Evolutionary conservation across 1,140 invertebrate genomes (phyloP), one percentile per base, ranked within the genome.

Genomic region (Apis dorsata): DNA sequence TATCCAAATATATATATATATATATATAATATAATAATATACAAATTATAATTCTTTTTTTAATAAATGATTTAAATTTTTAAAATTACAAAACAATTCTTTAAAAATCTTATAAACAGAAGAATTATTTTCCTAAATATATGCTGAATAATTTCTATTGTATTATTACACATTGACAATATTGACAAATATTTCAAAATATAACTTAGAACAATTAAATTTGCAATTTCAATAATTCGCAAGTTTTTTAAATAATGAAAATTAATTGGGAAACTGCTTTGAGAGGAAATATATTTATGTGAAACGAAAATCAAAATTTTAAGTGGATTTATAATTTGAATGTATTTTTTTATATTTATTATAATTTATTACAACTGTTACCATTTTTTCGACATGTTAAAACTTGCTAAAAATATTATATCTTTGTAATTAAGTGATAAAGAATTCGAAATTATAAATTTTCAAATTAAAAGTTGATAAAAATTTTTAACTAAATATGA

Each of bases 151-250:
- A 44, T 44, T 44, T 44, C 5, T 44, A 44, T 44, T 0, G 2
- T 44, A 44, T 44, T 44, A 7, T 44, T 44, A 44, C 4, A 44
- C 5, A 44, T 44, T 44, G 24, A 24, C 24, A 24, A 24, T 44
- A 44, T 44, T 44, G 5, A 44, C 34, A 7, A 44, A 44, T 44
- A 44, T 44, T 44, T 75, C 55, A 11, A 71, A 83, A 49, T 15
- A 71, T 44, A 19, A 9, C 2, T 1, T 17, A 57, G 77, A 72
- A 85, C 77, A 85, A 86, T 86, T 86, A 86, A 75, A 85, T 17
- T 44, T 44, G 5, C 34, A 55, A 53, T 62, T 81, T 73, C 57
- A 28, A 44, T 28, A 77, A 85, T 73, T 21, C 60, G 15, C 17
- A 60, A 21, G n/a, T 81, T 85, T 55, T 21, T 12, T 71, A 85